A percentile compares a stretch with the other conserved stretches of the same genome.
Evolutionary conservation across 1,140 invertebrate genomes (phyloP).

Genomic region (Atta colombica): DNA sequence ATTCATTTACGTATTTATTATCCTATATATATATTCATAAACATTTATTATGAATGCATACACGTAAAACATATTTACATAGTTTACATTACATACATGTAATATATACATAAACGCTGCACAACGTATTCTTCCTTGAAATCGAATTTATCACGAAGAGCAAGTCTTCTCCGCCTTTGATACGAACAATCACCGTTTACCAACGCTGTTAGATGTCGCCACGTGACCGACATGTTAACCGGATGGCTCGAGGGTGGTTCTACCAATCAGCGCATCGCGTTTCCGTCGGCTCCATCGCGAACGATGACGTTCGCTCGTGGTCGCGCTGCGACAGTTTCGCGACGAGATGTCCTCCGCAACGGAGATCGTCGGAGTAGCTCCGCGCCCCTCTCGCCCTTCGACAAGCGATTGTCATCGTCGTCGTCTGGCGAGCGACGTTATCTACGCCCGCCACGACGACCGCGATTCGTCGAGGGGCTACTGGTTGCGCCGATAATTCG

Average conservation of each 20-base stretch:
- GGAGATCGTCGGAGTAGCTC: not conserved
- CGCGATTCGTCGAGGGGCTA: slow-evolving; percentile 17
- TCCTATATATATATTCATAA: no score
- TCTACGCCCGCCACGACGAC: not conserved
- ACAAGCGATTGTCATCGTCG: not conserved
- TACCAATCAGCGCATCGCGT: slow-evolving; percentile 15
- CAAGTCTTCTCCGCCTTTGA: not conserved
- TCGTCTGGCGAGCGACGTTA: slow-evolving; percentile 9
- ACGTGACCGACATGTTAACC: not conserved
- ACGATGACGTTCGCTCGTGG: not conserved
- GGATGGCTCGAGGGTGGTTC: not conserved
- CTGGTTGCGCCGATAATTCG: not conserved
- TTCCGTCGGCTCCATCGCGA: slow-evolving; percentile 28
- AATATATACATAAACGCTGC: no score
- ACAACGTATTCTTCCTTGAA: no score
- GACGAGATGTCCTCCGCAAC: slow-evolving; percentile 54
- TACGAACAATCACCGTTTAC: not conserved
- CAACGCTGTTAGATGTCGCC: slow-evolving; percentile 12
- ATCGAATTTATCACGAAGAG: not conserved
- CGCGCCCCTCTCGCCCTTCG: not conserved
- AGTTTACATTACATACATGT: not conserved
- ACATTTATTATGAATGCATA: no score
- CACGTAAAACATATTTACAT: no score
- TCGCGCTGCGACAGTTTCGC: slow-evolving; percentile 29
- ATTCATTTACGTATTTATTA: no score